A percentile compares a stretch with the other conserved stretches of the same genome.
Conservation (phyloP, 1,140 invertebrate genomes). For the Penaeus chinensis region DNA sequence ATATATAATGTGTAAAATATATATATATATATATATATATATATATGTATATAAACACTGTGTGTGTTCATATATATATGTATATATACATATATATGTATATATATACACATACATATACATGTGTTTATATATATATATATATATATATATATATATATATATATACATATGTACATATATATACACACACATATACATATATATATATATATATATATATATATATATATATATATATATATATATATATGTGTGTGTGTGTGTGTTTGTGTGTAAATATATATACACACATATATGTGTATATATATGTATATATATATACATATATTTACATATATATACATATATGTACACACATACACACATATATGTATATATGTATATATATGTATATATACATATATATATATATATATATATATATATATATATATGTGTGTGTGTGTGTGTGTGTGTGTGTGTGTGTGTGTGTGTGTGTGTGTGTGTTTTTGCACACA, state of each 20-base stretch:
- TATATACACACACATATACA: not conserved
- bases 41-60: too few relatives aligned
- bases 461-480: too few relatives aligned
- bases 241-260: not conserved
- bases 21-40: too few relatives aligned
- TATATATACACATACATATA: too few relatives aligned
- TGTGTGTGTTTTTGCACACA: too few relatives aligned
- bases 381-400: not conserved
- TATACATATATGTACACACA: slow-evolving; percentile 2
- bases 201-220: slow-evolving; percentile 10
- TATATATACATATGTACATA: not conserved
- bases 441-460: not conserved
- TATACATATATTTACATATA: slow-evolving; percentile 3
- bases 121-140: not conserved
- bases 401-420: not conserved
- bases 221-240: slow-evolving; percentile 10
- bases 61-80: too few relatives aligned
- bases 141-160: slow-evolving; percentile 3
- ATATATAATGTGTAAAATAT: too few relatives aligned
- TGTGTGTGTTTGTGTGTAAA: not conserved
- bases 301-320: not conserved
- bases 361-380: slow-evolving; percentile 4
- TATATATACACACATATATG: not conserved
- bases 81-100: too few relatives aligned
- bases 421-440: not conserved